Base-by-base conservation (phyloP, 2,888 invertebrate genomes). In the Metellina segmentata region DNA sequence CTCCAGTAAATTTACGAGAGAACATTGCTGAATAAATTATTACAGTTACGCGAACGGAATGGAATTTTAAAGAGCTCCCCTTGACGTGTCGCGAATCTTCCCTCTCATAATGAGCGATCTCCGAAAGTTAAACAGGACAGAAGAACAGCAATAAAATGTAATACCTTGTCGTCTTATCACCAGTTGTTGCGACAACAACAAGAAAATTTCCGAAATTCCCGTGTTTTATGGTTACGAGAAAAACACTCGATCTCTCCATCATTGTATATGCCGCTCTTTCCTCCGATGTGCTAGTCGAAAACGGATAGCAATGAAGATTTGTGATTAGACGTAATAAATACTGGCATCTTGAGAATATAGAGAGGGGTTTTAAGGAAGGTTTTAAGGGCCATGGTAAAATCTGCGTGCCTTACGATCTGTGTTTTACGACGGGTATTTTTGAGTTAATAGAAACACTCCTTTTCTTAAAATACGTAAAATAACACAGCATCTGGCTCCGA, bases 391-490 rank as follows among this genome's bases (percentile, higher is more conserved):
- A 16, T 13, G 72, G 72, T 75, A 34, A 48, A 85, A 85, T 16
- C 34, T 7, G n/a, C 20, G 34, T n/a, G 53, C 48, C 85, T 85
- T 85, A 74, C 20, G 85, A 85, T 48, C 53, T 74, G 85, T 61
- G 85, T 85, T 85, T 85, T 85, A 85, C 48, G 85, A 34, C 7
- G 48, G 53, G 85, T 53, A 61, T 85, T 85, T 53, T 61, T 85
- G 34, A 7, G 85, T 53, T 75, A 85, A 75, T 74, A 53, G 61
- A 61, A 61, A 61, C 61, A 61, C 61, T 61, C 16, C 11, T 61
- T 61, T 61, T 9, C 61, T 16, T 61, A 16, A 16, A 61, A 11
- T 61, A 9, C 11, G 61, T n/a, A 16, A 75, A 85, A 53, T 61
- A 61, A 61, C 16, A 16, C 61, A 16, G 16, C 53, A 75, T 19